Evolutionary conservation across 2,888 invertebrate genomes (phyloP), one percentile per base, ranked within the genome.

Genomic region (Oegoconia quadripuncta): DNA sequence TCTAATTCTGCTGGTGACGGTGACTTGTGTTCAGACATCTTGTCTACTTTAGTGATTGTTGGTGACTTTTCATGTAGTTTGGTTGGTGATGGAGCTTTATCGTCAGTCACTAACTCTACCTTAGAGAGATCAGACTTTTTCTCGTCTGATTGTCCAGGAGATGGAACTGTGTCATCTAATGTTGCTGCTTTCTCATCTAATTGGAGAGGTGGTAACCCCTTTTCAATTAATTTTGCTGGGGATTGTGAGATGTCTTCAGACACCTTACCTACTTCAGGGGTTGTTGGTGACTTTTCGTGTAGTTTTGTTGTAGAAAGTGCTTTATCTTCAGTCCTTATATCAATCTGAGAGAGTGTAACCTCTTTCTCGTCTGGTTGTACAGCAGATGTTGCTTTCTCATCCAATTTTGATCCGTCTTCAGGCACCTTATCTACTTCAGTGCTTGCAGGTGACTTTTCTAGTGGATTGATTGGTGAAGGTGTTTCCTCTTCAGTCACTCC

Each of bases 351-450:
- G 20, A 8, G 20, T 20, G 20, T 6, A 20, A 5, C 20, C 5
- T 20, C 20, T 14, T 28, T 28, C 7, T 28, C 25, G 11, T 23
- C 23, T 23, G 23, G 23, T 23, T 20, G 29, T 22, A 20, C 33
- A 9, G 34, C 31, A 9, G 20, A 36, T 1, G 36, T n/a, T 18
- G 22, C 33, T 7, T 41, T 34, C 9, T 46, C 45, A 5, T 35
- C 38, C 1, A 17, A 20, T 22, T 40, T 25, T n/a, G 20, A 32
- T 4, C 31, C n/a, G n/a, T n/a, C n/a, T n/a, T n/a, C n/a, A n/a
- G n/a, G n/a, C n/a, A n/a, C n/a, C n/a, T n/a, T n/a, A n/a, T n/a
- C n/a, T n/a, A n/a, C n/a, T n/a, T n/a, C n/a, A n/a, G n/a, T n/a
- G n/a, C n/a, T n/a, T n/a, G n/a, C n/a, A n/a, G n/a, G n/a, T n/a